Base-by-base conservation (phyloP, 2,797 vertebrate species). In the Ctenosaura bakeri region DNA sequence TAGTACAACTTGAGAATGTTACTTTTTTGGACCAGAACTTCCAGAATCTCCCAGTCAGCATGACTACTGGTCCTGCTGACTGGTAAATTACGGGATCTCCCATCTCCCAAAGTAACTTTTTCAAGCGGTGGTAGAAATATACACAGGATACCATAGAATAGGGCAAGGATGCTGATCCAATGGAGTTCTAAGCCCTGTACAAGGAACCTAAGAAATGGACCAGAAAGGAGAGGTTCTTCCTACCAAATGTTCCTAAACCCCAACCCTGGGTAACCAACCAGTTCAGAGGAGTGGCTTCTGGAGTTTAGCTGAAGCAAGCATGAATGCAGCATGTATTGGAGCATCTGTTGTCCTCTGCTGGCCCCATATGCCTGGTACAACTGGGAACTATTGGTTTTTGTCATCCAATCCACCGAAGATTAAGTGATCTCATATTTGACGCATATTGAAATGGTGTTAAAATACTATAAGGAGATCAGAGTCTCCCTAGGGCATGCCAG, bases 381-480 rank as follows among this genome's bases (percentile, higher is more conserved):
- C 54, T 35, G 32, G 8, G 22, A 20, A 20, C n/a, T 35, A 22
- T 56, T 82, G n/a, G 35, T 13, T 38, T 18, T 73, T 56, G 35
- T 42, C 54, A 77, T 76, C 54, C 85, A 76, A 29, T 35, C 71
- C n/a, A 26, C 52, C 38, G 71, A 76, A 69, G 50, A 59, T 76
- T 29, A 76, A 76, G 85, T 86, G 85, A 73, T 52, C 84, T 22
- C 46, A 73, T 56, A 18, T 35, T 54, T 38, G 69, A 74, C 56
- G 69, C n/a, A 59, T 74, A 76, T 16, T 29, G 52, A 86, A 86
- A 84, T 52, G 32, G 83, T 84, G 64, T n/a, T n/a, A 84, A 69
- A 84, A 84, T 84, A 69, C 42, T 69, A 20, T 50, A 26, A 35
- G n/a, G 38, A 38, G 18, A 59, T 54, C 18, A 14, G 62, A 66